A percentile compares a stretch with the other conserved stretches of the same genome.
Evolutionary conservation across 2,797 vertebrate genomes (phyloP).

Genomic region (Antrozous pallidus): DNA sequence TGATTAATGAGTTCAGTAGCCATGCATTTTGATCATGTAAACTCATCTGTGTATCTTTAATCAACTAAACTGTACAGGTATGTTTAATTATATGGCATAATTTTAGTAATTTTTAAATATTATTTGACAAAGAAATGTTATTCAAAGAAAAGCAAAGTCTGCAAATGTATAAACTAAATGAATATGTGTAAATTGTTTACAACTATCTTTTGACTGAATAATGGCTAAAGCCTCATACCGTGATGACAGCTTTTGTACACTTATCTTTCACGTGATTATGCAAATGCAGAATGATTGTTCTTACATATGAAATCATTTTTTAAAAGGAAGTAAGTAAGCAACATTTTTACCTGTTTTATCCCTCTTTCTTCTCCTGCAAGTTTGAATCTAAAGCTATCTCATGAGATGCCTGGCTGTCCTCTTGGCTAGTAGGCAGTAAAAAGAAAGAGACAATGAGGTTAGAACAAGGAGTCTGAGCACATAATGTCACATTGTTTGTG

Average conservation of each 20-base stretch:
- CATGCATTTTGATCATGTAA: conserved; percentile 37
- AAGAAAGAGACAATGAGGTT: not conserved
- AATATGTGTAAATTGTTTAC: not conserved
- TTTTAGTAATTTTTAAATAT: conserved; percentile 1
- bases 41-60: conserved; percentile 44
- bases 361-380: not conserved
- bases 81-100: conserved; percentile 2
- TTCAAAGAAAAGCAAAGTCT: not conserved
- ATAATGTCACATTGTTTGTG: not conserved
- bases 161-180: not conserved
- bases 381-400: not conserved
- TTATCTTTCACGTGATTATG: not conserved
- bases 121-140: conserved; percentile 6
- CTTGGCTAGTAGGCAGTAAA: not conserved
- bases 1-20: conserved; percentile 42
- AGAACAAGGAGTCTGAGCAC: not conserved
- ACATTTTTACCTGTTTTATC: not conserved
- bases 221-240: not conserved
- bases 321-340: not conserved
- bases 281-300: not conserved
- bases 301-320: not conserved
- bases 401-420: not conserved
- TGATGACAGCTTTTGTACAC: not conserved
- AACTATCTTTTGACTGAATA: not conserved
- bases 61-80: conserved; percentile 24